These are phyloP conservation scores for Drosophila bocqueti DNA, from an alignment of 1,140 invertebrate species.

Conservation along the genomic window DNA sequence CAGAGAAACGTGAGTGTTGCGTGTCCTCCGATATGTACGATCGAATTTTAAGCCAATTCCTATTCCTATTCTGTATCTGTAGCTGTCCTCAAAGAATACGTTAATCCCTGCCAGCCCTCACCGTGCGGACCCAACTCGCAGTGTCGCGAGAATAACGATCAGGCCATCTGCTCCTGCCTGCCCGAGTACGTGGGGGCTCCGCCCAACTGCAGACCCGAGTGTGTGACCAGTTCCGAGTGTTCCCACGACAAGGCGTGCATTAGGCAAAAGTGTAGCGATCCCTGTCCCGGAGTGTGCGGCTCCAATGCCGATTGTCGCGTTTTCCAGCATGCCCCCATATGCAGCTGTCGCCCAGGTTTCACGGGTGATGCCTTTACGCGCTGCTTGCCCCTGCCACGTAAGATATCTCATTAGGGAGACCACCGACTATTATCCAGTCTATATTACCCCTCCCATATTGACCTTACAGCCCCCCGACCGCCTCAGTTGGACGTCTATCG, in stretches of 20 bases:
- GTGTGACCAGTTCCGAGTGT: constrained; percentile 91
- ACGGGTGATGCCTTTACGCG: constrained; percentile 89
- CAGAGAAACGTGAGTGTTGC: constrained; percentile 86
- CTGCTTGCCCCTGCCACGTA: constrained; percentile 86
- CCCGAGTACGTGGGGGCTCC: constrained; percentile 90
- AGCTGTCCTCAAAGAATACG: constrained; percentile 85
- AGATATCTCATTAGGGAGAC: constrained; percentile 83
- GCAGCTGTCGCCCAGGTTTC: constrained; percentile 89
- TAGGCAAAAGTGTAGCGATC: constrained; percentile 93
- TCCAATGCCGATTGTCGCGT: constrained; percentile 91
- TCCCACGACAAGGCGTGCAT: constrained; percentile 90
- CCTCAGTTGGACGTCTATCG: constrained; percentile 87
- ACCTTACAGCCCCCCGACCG: constrained; percentile 83
- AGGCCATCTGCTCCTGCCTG: constrained; percentile 91
- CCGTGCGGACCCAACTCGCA: constrained; percentile 88
- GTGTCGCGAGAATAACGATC: constrained; percentile 87
- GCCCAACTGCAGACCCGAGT: constrained; percentile 91
- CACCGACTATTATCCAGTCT: not conserved
- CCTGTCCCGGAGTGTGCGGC: constrained; percentile 92
- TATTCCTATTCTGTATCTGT: not conserved
- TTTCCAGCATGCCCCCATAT: constrained; percentile 90
- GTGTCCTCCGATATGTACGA: not conserved
- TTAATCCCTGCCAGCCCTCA: constrained; percentile 87
- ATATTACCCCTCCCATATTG: not conserved
- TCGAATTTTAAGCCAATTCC: constrained; percentile 87